A percentile compares a stretch with the other conserved stretches of the same genome.
Evolutionary conservation across 2,113 vertebrate species (phyloP).

Genomic region (Triplophysa tibetana): DNA sequence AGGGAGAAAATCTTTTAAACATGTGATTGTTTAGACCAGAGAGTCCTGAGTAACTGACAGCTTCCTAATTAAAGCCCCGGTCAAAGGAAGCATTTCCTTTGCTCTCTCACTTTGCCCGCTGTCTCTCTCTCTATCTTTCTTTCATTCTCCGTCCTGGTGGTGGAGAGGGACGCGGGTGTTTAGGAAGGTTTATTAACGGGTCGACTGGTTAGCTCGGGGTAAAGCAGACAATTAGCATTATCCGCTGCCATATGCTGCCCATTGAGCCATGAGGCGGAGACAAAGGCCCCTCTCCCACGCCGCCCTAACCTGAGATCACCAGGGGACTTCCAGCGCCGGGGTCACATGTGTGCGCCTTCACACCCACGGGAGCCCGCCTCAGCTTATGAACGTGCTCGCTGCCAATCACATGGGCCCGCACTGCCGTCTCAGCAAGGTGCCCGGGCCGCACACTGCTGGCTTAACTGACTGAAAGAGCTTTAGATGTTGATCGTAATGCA

Average conservation of each 20-base stretch:
- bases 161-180: constrained; percentile 59
- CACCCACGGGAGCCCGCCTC: constrained; percentile 23
- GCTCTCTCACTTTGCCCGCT: neutral
- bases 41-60: constrained; percentile 66
- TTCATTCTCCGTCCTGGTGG: constrained; percentile 42
- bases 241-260: constrained; percentile 80
- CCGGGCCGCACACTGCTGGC: constrained; percentile 49
- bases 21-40: constrained; percentile 27
- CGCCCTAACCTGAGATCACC: constrained; percentile 77
- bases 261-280: constrained; percentile 68
- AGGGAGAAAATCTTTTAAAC: neutral
- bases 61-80: constrained; percentile 71
- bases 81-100: constrained; percentile 64
- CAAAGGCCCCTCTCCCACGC: constrained; percentile 65
- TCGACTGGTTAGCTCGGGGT: constrained; percentile 73
- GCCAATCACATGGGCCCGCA: constrained; percentile 60
- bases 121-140: constrained; percentile 27
- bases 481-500: constrained; percentile 56
- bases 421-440: constrained; percentile 66
- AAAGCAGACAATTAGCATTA: constrained; percentile 82
- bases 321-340: constrained; percentile 69
- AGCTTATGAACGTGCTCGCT: constrained; percentile 55
- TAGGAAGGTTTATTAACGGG: constrained; percentile 75
- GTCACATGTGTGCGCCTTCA: constrained; percentile 50
- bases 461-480: constrained; percentile 52